Percentiles rank a stretch among this genome's conserved stretches.
These are phyloP conservation scores for Pimephales promelas DNA, from an alignment of 2,113 vertebrate species.

Conservation along the genomic window DNA sequence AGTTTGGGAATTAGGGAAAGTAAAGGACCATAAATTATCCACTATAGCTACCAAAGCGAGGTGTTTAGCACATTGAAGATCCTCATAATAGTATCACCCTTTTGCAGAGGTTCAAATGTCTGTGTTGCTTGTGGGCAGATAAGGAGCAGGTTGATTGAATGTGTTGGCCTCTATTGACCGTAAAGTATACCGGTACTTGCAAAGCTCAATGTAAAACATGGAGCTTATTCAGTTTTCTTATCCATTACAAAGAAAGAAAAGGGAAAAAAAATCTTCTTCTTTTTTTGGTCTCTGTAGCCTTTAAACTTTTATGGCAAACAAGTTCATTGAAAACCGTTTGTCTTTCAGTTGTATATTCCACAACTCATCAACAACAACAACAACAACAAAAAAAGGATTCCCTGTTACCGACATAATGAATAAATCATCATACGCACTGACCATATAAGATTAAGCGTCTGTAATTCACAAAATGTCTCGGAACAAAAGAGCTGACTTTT, in stretches of 20 bases:
- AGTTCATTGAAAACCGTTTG: neutral
- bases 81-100: conserved; percentile 1
- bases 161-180: neutral
- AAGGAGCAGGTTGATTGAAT: conserved; percentile 34
- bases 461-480: neutral
- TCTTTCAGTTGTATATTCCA: neutral
- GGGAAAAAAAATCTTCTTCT: neutral
- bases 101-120: conserved; percentile 1
- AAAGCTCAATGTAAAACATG: conserved; percentile 24
- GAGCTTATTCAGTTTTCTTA: conserved; percentile 4
- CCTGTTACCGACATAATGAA: conserved; percentile 10
- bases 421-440: neutral
- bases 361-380: neutral
- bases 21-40: conserved; percentile 14
- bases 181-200: neutral
- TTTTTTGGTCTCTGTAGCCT: neutral
- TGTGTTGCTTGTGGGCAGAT: conserved; percentile 37
- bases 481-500: conserved; percentile 20
- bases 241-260: neutral
- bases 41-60: neutral
- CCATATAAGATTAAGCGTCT: conserved; percentile 2
- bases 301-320: neutral
- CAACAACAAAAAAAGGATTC: neutral
- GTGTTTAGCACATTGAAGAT: conserved; percentile 3
- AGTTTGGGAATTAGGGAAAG: neutral